Base-by-base conservation (phyloP, 1,140 invertebrate genomes). In the Camponotus vicinus region DNA sequence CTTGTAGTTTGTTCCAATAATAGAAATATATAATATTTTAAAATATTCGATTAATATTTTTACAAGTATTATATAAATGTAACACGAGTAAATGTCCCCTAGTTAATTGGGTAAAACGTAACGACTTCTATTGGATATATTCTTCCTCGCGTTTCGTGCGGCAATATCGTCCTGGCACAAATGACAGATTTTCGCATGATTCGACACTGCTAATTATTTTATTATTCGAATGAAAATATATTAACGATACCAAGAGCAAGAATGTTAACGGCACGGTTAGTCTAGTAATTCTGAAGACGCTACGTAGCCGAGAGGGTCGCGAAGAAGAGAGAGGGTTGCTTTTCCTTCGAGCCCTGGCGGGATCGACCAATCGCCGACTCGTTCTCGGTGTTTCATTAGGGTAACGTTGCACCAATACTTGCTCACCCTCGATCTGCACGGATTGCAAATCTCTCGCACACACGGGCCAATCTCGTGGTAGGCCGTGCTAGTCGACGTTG, bases 321-420 rank as follows among this genome's bases (percentile, higher is more conserved):
- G 37, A 66, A 66, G 76, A 75, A 61, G 79, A 82, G 77, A 77
- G 69, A 85, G 88, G 89, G 92, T 93, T 78, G 91, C 87, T 91
- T 92, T 52, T 82, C 77, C 84, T 82, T 93, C 89, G 89, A 79
- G 86, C 86, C 85, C 89, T 84, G 88, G 87, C 49, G 67, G 90
- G 91, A 94, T 94, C 94, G 93, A 94, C 94, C 94, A 95, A 95
- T 94, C 92, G 77, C 77, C 88, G 87, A 85, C 42, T 45, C 70
- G 87, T 88, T 91, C 90, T 90, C 86, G 87, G 13, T 85, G 91
- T 87, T 94, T 93, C 89, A 90, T 90, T 92, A 91, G 87, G 91
- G 89, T 92, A 91, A 92, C 88, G 80, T 77, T 88, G 82, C 90
- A 91, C 89, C 89, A 91, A 90, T 89, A 91, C 90, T 61, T n/a